Base-by-base conservation (phyloP, 2,797 vertebrate genomes). In the Rhinophrynus dorsalis region DNA sequence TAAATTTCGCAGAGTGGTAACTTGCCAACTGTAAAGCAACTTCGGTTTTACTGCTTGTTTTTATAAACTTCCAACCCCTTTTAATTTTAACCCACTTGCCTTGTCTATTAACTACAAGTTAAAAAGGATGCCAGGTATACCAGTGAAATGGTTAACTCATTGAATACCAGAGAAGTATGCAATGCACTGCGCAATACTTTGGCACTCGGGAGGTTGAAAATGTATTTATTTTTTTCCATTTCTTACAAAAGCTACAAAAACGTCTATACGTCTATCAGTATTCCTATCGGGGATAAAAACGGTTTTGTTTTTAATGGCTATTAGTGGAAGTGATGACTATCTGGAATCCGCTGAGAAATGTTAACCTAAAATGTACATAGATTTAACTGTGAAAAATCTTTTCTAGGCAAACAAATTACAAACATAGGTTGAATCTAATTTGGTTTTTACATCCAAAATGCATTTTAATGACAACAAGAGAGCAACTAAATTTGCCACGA, bases 1-100 rank as follows among this genome's bases (percentile, higher is more conserved):
- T 81, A 82, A 81, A 60, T 77, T 88, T 83, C 81, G 79, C 79
- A 64, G 84, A 83, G 78, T 32, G 63, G 81, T 68, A 78, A 76
- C 63, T 78, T 85, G 83, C 83, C 82, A 85, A 78, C 77, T 82
- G 82, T 82, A 80, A 82, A 82, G 82, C 76, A 83, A 85, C 78
- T 83, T 81, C 81, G 83, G 80, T 75, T 54, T 70, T 56, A 82
- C 71, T 58, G 81, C 66, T 75, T 86, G 77, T 83, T 88, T 86
- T 88, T 78, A 84, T 83, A 84, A 84, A 87, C 81, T 87, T 83
- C 77, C 81, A 88, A 85, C 78, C 80, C 83, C 81, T 77, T n/a
- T 79, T 75, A 83, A 82, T 67, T 82, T 76, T 82, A 85, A 75
- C 29, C 44, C 72, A 76, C 75, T 89, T 86, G 82, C 84, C 84